phyloP scores from a whole-genome alignment of 2,797 vertebrate genomes.

The Halcyon leucocephala region DNA sequence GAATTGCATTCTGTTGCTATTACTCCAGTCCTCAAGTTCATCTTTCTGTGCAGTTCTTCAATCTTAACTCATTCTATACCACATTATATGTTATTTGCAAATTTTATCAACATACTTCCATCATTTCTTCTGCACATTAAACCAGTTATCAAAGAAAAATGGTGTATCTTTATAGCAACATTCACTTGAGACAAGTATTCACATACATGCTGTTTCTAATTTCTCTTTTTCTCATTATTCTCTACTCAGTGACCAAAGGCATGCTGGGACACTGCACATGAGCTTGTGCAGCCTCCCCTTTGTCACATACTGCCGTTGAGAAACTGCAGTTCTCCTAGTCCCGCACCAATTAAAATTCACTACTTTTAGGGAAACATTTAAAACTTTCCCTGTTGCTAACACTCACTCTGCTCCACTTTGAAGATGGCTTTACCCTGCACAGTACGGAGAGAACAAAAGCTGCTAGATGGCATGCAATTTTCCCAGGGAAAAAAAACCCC shows the following conservation, averaged over 20 bases:
- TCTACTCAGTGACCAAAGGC: neutral
- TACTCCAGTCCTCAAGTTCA: slow-evolving; percentile 10
- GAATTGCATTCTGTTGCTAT: neutral
- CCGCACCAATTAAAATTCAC: neutral
- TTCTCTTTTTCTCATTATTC: neutral
- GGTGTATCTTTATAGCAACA: slow-evolving; percentile 30
- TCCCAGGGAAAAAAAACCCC: neutral
- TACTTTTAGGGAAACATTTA: neutral
- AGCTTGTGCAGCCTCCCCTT: neutral
- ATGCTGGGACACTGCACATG: neutral
- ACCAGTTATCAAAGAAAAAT: slow-evolving; percentile 6
- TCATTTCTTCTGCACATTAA: neutral
- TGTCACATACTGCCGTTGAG: neutral
- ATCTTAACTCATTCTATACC: slow-evolving; percentile 17
- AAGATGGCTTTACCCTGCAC: neutral
- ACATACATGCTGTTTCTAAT: neutral
- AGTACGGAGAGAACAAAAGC: neutral
- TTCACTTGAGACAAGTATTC: neutral
- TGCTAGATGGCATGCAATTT: neutral
- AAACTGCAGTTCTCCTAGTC: neutral
- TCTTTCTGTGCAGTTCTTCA: slow-evolving; percentile 3
- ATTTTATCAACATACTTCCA: neutral
- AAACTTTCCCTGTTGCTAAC: slow-evolving; percentile 18
- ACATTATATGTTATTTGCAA: slow-evolving; percentile 10
- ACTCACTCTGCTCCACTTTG: neutral